Conservation (phyloP, 2,113 vertebrate genomes). For the Mirounga angustirostris region DNA sequence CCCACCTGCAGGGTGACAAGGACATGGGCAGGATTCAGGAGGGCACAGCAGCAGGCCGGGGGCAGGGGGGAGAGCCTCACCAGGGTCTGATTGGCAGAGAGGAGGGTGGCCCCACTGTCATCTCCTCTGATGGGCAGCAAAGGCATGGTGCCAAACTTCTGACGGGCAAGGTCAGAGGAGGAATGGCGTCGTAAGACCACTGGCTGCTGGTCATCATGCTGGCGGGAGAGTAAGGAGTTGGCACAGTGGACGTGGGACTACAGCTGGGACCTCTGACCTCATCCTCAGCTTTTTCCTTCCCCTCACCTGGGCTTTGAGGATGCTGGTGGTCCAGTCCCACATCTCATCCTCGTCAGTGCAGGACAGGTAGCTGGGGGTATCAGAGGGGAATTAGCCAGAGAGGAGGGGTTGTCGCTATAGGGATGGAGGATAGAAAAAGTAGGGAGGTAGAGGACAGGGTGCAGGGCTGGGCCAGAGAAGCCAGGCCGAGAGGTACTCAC, state of each 20-base stretch:
- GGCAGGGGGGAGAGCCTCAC: slow-evolving; percentile 81
- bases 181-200: slow-evolving; percentile 93
- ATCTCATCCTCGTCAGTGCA: slow-evolving; percentile 93
- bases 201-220: slow-evolving; percentile 93
- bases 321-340: slow-evolving; percentile 98
- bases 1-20: not conserved
- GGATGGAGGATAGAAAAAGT: not conserved
- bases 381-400: not conserved
- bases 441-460: not conserved
- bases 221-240: not conserved
- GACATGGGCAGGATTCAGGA: not conserved
- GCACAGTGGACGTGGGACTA: not conserved
- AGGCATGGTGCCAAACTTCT: slow-evolving; percentile 98
- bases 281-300: not conserved
- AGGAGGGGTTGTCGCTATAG: not conserved
- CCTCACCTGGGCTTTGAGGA: slow-evolving; percentile 96
- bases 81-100: slow-evolving; percentile 97
- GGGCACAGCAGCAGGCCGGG: fast-evolving
- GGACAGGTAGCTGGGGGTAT: slow-evolving; percentile 90
- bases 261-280: not conserved
- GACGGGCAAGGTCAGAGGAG: slow-evolving; percentile 95
- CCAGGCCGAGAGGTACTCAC: slow-evolving; percentile 88
- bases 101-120: slow-evolving; percentile 93
- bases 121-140: slow-evolving; percentile 95
- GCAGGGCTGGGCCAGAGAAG: not conserved